Evolutionary conservation across 92 coral and sea anemone species (phyloP).

Genomic region (Epizoanthus fatuus): DNA sequence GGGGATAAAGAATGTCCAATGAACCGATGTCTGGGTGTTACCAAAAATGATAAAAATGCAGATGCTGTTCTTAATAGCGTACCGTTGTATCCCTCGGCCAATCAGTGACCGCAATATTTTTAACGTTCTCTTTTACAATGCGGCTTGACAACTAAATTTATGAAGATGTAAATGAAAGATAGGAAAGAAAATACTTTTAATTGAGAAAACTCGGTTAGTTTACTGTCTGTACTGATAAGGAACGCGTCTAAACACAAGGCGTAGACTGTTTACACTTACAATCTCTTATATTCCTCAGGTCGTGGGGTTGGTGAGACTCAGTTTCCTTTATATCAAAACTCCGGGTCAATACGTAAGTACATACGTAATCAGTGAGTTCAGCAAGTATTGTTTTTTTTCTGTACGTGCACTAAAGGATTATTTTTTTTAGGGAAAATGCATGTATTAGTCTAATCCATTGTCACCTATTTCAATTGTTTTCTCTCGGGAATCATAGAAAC

Average conservation of each 20-base stretch:
- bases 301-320: no score
- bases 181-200: neutral
- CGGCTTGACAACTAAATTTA: neutral
- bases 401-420: neutral
- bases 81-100: neutral
- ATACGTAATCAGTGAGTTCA: neutral
- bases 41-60: neutral
- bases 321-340: neutral
- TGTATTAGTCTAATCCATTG: constrained; percentile 4
- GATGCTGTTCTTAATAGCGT: neutral
- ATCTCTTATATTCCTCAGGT: neutral
- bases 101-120: neutral
- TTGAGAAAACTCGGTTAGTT: neutral
- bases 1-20: no score
- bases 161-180: neutral
- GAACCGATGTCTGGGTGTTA: neutral
- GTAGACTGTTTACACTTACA: neutral
- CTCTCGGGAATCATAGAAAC: constrained; percentile 31
- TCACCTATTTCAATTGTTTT: neutral
- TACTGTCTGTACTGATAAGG: neutral
- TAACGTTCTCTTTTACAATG: neutral
- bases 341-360: neutral
- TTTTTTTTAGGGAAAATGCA: neutral
- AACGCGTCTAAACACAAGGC: no score
- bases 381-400: neutral